These are phyloP conservation scores for Thelaira solivaga DNA, from an alignment of 2,888 invertebrate species.

Conservation along the genomic window DNA sequence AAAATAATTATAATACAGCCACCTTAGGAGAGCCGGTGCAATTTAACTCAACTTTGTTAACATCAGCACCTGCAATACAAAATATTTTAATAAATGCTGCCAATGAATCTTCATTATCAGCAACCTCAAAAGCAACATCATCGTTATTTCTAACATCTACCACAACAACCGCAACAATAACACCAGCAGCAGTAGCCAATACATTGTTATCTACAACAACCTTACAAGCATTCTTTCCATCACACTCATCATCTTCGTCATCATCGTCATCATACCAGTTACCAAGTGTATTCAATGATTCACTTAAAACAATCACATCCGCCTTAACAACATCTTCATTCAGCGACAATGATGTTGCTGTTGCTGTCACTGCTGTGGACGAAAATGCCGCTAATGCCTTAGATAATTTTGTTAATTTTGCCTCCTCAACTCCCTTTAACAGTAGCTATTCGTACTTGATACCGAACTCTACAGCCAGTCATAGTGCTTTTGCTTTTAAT, in stretches of 20 bases:
- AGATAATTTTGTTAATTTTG: conserved; percentile 16
- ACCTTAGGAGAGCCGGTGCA: conserved; percentile 45
- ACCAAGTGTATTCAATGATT: conserved; percentile 43
- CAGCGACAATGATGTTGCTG: conserved; percentile 14
- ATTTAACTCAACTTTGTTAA: conserved; percentile 2
- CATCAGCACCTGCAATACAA: conserved; percentile 49
- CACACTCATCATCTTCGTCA: conserved; percentile 60
- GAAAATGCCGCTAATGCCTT: conserved; percentile 60
- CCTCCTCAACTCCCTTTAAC: conserved; percentile 54
- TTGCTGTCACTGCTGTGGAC: conserved; percentile 20
- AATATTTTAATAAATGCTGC: conserved; percentile 59
- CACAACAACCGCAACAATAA: conserved; percentile 29
- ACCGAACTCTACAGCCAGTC: conserved; percentile 54
- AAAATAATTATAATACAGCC: conserved; percentile 53
- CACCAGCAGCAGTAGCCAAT: conserved; percentile 42
- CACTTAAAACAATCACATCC: conserved; percentile 64
- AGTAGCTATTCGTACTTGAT: conserved; percentile 46
- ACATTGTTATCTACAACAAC: conserved; percentile 16
- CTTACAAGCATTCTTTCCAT: conserved; percentile 63
- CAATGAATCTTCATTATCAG: conserved; percentile 36
- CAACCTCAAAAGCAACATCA: conserved; percentile 10
- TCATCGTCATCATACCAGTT: not conserved
- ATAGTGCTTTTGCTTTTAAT: conserved; percentile 47
- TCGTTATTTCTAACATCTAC: conserved; percentile 9
- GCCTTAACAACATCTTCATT: conserved; percentile 62